phyloP scores from a whole-genome alignment of 2,888 invertebrate genomes.

The Epistrophe grossulariae region DNA sequence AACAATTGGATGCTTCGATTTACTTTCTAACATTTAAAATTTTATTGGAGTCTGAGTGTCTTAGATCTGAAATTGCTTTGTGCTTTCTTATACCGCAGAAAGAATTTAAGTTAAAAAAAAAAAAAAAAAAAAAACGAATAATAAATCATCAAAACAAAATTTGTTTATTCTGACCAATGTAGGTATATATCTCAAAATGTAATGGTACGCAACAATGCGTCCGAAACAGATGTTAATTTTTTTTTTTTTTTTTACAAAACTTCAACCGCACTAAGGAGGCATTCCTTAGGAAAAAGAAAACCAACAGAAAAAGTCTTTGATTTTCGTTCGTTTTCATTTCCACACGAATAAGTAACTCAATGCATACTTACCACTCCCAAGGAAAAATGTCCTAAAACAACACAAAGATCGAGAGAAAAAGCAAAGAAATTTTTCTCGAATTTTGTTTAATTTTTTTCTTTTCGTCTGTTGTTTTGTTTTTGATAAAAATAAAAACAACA shows the following conservation, averaged over 20 bases:
- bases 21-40: not conserved
- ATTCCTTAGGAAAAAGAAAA: not conserved
- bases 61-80: not conserved
- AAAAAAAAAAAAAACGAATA: not conserved
- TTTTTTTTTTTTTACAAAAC: slow-evolving; percentile 1
- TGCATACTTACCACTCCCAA: slow-evolving; percentile 4
- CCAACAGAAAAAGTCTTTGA: not conserved
- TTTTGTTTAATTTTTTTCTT: slow-evolving; percentile 28
- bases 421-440: slow-evolving; percentile 24
- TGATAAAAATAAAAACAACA: slow-evolving; percentile 19
- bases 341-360: slow-evolving; percentile 49
- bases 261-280: slow-evolving; percentile 2
- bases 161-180: slow-evolving; percentile 28
- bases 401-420: slow-evolving; percentile 30
- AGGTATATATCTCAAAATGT: slow-evolving; percentile 4
- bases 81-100: not conserved
- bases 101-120: not conserved
- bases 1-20: too few species aligned
- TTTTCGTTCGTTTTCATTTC: slow-evolving; percentile 27
- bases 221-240: slow-evolving; percentile 40
- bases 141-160: slow-evolving; percentile 8
- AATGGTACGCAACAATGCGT: slow-evolving; percentile 21
- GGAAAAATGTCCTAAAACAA: slow-evolving; percentile 64
- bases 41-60: not conserved
- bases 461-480: slow-evolving; percentile 12